phyloP scores from a whole-genome alignment of 1,140 invertebrate species.

The Zaprionus capensis region DNA sequence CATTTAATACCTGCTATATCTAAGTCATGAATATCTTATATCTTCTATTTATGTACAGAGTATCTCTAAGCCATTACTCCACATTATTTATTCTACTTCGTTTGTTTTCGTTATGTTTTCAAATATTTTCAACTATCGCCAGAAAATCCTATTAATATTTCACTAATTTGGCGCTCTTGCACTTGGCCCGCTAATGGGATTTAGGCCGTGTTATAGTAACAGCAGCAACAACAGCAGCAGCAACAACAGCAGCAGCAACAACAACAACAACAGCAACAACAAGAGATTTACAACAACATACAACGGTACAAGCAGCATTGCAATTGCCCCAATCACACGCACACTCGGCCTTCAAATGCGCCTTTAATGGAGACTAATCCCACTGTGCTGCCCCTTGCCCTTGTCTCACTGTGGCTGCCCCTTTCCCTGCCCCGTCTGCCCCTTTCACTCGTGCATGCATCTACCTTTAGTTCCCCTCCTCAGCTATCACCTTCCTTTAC shows the following conservation, averaged over 20 bases:
- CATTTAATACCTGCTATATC: no score
- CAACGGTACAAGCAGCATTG: background rate
- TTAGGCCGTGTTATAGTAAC: slow-evolving; percentile 13
- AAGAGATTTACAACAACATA: background rate
- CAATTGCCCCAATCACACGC: background rate
- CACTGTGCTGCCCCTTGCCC: slow-evolving; percentile 5
- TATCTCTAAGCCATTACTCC: background rate
- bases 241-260: background rate
- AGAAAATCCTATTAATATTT: slow-evolving; percentile 6
- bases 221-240: background rate
- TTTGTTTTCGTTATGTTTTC: background rate
- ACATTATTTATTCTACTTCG: background rate
- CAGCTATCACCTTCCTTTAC: background rate
- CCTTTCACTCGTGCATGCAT: background rate
- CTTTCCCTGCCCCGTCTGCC: slow-evolving; percentile 27
- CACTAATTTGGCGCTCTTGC: slow-evolving; percentile 12
- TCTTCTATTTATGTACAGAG: background rate
- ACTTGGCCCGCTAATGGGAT: slow-evolving; percentile 19
- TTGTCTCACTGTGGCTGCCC: slow-evolving; percentile 20
- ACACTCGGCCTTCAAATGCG: slow-evolving; percentile 40
- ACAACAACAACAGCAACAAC: slow-evolving; percentile 10
- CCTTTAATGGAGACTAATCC: slow-evolving; percentile 29
- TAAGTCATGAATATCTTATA: no score
- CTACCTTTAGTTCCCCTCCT: slow-evolving; percentile 14
- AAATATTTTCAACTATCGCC: background rate